phyloP scores from a whole-genome alignment of 2,797 vertebrate species.

The Rhinatrema bivittatum region DNA sequence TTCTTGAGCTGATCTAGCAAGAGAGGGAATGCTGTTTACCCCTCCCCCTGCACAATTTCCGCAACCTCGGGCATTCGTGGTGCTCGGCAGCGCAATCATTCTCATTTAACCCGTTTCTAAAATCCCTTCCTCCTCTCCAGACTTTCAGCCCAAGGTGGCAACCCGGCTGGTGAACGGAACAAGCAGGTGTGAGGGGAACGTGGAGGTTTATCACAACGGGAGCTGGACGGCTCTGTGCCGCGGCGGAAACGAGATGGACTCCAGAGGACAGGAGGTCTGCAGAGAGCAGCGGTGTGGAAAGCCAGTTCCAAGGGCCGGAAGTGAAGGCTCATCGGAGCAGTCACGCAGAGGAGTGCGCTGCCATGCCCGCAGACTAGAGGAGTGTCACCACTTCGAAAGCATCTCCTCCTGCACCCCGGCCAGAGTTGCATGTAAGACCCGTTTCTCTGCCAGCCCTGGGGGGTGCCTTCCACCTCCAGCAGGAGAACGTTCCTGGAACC shows the following conservation, averaged over 20 bases:
- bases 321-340: too few species aligned
- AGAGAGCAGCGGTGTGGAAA: slow-evolving; percentile 31
- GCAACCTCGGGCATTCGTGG: too few species aligned
- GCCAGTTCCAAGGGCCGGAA: fast-evolving
- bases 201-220: slow-evolving; percentile 20
- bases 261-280: slow-evolving; percentile 29
- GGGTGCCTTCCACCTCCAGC: too few species aligned
- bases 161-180: slow-evolving; percentile 27
- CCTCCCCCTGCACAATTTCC: too few species aligned
- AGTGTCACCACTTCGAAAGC: not conserved
- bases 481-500: too few species aligned
- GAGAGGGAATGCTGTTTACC: too few species aligned
- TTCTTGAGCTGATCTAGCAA: too few species aligned
- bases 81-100: too few species aligned
- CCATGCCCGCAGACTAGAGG: not conserved
- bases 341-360: slow-evolving; percentile 23
- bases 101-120: too few species aligned
- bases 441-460: too few species aligned
- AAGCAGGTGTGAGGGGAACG: slow-evolving; percentile 20
- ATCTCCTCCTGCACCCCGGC: slow-evolving; percentile 5
- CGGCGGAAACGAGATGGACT: fast-evolving
- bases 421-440: slow-evolving; percentile 46
- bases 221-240: slow-evolving; percentile 32
- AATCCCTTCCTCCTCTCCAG: slow-evolving; percentile 7
- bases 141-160: slow-evolving; percentile 33